Conservation (phyloP, 2,888 invertebrate genomes). For the Deilephila elpenor region DNA sequence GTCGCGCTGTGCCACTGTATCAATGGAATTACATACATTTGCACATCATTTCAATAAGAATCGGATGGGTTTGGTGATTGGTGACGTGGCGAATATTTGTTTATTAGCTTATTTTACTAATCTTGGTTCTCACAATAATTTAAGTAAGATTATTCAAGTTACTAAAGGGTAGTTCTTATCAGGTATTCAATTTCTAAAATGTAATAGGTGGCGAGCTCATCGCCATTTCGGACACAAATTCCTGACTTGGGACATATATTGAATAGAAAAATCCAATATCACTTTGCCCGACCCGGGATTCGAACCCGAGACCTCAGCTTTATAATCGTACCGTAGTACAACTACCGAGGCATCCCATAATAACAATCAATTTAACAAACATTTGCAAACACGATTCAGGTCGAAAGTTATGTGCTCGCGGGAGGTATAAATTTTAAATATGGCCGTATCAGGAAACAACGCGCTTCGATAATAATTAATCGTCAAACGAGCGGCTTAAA, state of each 20-base stretch:
- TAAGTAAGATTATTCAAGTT: neutral
- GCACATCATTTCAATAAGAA: conserved; percentile 22
- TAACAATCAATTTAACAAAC: neutral
- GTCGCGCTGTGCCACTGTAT: conserved; percentile 4
- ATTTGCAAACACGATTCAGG: neutral
- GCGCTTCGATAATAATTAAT: conserved; percentile 10
- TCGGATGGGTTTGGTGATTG: neutral
- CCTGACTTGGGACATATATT: too few species aligned
- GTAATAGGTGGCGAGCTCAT: too few species aligned
- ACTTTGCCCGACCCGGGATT: too few species aligned
- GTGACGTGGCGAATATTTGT: neutral
- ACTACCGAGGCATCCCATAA: neutral
- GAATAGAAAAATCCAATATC: too few species aligned
- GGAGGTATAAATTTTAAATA: conserved; percentile 1
- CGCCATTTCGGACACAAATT: too few species aligned
- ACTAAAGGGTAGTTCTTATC: neutral
- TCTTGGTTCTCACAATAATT: neutral
- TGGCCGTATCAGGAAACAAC: neutral
- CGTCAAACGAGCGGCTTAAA: neutral
- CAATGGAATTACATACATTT: conserved; percentile 17
- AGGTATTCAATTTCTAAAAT: too few species aligned
- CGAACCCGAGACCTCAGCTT: too few species aligned
- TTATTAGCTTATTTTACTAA: neutral
- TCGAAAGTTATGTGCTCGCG: neutral
- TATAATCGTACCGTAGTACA: too few species aligned